Evolutionary conservation across 2,113 vertebrate genomes (phyloP), one percentile per base, ranked within the genome.

Genomic region (Nannobrachium achirus): DNA sequence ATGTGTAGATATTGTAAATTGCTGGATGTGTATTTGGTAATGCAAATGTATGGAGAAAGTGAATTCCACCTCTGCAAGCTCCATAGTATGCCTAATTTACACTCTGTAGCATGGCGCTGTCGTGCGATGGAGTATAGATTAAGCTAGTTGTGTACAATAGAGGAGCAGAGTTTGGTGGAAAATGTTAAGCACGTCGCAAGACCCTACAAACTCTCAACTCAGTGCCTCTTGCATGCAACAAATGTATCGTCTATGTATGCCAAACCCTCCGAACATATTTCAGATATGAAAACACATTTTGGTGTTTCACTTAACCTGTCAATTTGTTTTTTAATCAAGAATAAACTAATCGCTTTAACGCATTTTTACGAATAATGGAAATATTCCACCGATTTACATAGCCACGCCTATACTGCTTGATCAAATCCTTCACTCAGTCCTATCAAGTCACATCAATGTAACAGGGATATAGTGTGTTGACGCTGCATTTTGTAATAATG

Each of bases 201-300:
- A 80, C 79, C 65, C 83, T 71, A 61, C 75, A 72, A 69, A 50
- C 75, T 79, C 80, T 83, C 73, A 83, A 87, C 78, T 84, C 75
- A 79, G 91, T 92, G 92, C 90, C 91, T 93, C 92, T 33, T 83
- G 92, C 92, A 93, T 91, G 90, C 79, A 81, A 69, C 63, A 79
- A 48, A 53, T 86, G 19, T 70, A 84, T 78, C 50, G 67, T 77
- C 63, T 71, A 72, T 84, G 60, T 68, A 82, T 86, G 86, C 82
- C 80, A 77, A 88, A 85, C 74, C 69, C 79, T 82, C 53, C 44
- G 62, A 14, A 40, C 15, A 64, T 66, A 75, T 71, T 78, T 84
- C 53, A 74, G 64, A 45, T 66, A 15, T n/a, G 46, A 15, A 45
- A 63, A 62, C 38, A 56, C 25, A 56, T 70, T 39, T 63, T 62